These are phyloP conservation scores for Branchipolynoe longqiensis DNA, from an alignment of 2,888 invertebrate species.

Conservation along the genomic window DNA sequence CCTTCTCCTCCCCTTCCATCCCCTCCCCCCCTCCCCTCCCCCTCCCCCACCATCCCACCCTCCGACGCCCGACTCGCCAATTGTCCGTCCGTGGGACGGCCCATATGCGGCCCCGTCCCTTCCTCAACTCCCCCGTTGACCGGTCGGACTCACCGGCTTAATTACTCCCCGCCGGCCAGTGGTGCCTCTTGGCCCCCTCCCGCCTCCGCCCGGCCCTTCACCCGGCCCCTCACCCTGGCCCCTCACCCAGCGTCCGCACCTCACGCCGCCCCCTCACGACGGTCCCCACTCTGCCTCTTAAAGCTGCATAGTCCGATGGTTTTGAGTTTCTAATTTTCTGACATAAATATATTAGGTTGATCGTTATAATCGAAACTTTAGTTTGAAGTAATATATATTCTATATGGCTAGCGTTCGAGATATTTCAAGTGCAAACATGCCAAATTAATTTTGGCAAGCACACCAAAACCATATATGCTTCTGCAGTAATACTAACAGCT, in stretches of 20 bases:
- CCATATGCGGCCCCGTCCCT: conserved; percentile 36
- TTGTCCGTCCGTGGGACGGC: conserved; percentile 21
- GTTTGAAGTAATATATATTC: no score
- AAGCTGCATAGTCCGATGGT: no score
- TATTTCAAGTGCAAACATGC: no score
- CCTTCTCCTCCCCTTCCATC: conserved; percentile 7
- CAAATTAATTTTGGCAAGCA: no score
- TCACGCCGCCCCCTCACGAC: background rate
- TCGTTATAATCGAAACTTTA: no score
- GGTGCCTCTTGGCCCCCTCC: conserved; percentile 21
- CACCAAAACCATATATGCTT: no score
- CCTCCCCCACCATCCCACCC: background rate
- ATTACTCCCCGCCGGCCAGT: conserved; percentile 38
- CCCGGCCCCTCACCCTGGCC: background rate
- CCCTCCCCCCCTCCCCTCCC: conserved; percentile 29
- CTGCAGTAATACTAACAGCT: no score
- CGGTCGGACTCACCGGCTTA: no score
- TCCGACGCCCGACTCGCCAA: background rate
- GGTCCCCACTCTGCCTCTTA: no score
- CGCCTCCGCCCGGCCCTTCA: background rate
- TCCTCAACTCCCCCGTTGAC: conserved; percentile 16
- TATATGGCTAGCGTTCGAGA: no score
- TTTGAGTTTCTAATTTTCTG: no score
- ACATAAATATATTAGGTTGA: no score
- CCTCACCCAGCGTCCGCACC: background rate